Conservation (phyloP, 2,888 invertebrate genomes). For the Drosophila peninsularis region DNA sequence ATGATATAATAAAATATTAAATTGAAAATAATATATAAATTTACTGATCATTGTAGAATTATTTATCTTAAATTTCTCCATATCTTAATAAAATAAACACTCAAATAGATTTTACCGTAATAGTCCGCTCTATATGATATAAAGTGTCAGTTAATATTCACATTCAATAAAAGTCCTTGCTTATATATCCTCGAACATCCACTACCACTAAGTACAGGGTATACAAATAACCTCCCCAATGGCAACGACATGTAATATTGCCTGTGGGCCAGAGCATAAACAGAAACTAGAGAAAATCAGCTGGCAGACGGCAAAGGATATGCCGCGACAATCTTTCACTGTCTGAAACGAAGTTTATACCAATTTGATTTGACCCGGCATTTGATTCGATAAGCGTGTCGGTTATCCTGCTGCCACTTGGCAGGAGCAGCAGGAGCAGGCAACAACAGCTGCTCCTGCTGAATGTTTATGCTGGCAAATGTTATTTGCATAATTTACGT, state of each 20-base stretch:
- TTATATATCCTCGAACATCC: not conserved
- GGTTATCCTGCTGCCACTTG: slow-evolving; percentile 53
- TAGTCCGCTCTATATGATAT: too few species aligned
- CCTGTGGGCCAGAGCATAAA: slow-evolving; percentile 24
- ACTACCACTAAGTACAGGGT: not conserved
- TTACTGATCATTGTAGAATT: too few species aligned
- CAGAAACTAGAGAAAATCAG: slow-evolving; percentile 3
- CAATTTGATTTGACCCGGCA: slow-evolving; percentile 75
- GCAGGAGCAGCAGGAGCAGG: slow-evolving; percentile 3
- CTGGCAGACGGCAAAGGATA: slow-evolving; percentile 45
- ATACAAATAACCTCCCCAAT: not conserved
- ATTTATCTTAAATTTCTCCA: too few species aligned
- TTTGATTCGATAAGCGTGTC: slow-evolving; percentile 75
- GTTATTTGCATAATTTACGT: slow-evolving; percentile 80
- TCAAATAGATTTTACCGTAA: too few species aligned
- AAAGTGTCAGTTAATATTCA: too few species aligned
- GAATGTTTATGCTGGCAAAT: slow-evolving; percentile 78
- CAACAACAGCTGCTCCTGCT: slow-evolving; percentile 19
- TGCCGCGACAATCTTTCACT: slow-evolving; percentile 76
- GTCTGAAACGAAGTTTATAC: slow-evolving; percentile 73
- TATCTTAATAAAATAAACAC: too few species aligned
- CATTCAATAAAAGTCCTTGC: too few species aligned
- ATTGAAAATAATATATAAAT: too few species aligned
- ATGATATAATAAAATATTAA: too few species aligned
- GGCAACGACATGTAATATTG: slow-evolving; percentile 24